Evolutionary conservation across 2,888 invertebrate genomes (phyloP).

Genomic region (Eumacrocentrus americanus): DNA sequence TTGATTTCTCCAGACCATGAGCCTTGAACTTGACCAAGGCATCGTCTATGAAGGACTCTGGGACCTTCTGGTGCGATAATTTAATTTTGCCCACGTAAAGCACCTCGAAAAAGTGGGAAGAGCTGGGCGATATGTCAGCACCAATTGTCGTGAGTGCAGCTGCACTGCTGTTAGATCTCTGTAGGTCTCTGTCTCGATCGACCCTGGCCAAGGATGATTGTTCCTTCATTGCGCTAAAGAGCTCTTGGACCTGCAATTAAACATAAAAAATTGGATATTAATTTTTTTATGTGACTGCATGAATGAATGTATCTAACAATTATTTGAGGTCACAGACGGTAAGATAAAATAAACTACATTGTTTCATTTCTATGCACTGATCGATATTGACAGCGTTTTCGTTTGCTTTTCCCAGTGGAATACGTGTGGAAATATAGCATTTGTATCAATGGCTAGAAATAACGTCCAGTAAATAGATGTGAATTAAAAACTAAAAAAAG

Average conservation of each 20-base stretch:
- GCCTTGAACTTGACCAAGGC: conserved; percentile 83
- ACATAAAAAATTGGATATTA: conserved; percentile 15
- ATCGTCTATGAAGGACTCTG: conserved; percentile 89
- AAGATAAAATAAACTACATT: background rate
- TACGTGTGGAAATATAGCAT: too few relatives aligned
- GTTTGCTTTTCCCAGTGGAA: too few relatives aligned
- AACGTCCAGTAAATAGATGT: too few relatives aligned
- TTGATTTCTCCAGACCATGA: conserved; percentile 76
- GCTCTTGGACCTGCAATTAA: conserved; percentile 53
- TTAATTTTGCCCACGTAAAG: conserved; percentile 91
- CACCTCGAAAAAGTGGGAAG: conserved; percentile 89
- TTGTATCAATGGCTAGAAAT: too few relatives aligned
- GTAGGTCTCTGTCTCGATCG: conserved; percentile 53
- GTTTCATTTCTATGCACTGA: background rate
- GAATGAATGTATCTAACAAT: too few relatives aligned
- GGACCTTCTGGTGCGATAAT: conserved; percentile 79
- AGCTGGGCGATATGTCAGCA: conserved; percentile 82
- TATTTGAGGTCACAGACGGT: too few relatives aligned
- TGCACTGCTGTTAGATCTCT: conserved; percentile 66
- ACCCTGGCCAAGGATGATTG: conserved; percentile 53
- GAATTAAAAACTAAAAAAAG: too few relatives aligned
- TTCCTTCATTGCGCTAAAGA: conserved; percentile 59
- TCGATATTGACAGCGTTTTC: background rate
- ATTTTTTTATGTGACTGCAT: too few relatives aligned
- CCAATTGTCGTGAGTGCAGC: conserved; percentile 75